These are phyloP conservation scores for Emydoidea blandingii DNA, from an alignment of 2,797 vertebrate genomes.

Conservation along the genomic window DNA sequence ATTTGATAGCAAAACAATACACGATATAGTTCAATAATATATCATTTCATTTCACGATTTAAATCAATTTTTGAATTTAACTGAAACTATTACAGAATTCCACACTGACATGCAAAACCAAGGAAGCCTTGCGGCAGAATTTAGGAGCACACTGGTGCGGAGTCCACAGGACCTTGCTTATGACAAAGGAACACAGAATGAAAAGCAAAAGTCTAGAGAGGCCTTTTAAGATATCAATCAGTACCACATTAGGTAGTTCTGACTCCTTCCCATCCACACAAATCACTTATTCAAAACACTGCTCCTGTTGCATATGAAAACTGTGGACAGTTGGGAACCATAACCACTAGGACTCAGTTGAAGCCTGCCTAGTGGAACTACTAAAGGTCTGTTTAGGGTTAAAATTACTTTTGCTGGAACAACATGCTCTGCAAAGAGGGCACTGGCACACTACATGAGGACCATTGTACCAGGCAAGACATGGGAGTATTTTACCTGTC, in stretches of 20 bases:
- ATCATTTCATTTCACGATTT: neutral
- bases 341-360: too few relatives aligned
- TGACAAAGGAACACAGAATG: neutral
- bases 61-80: neutral
- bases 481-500: neutral
- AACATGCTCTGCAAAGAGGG: neutral
- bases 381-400: neutral
- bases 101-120: neutral
- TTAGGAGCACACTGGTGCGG: neutral
- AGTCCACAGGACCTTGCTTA: neutral
- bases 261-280: neutral
- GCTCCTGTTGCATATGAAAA: neutral
- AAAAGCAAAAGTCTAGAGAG: neutral
- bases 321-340: neutral
- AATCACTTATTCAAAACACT: neutral
- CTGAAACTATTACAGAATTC: neutral
- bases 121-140: neutral
- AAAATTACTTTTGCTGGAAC: neutral
- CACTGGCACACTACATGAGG: neutral
- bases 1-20: neutral
- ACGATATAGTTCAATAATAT: neutral
- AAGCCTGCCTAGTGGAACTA: neutral
- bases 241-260: neutral
- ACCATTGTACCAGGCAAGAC: neutral
- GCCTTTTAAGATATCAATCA: neutral